Percentiles rank a stretch among this genome's conserved stretches.
Conservation (phyloP, 2,888 invertebrate species). For the Drosophila tanythrix region DNA sequence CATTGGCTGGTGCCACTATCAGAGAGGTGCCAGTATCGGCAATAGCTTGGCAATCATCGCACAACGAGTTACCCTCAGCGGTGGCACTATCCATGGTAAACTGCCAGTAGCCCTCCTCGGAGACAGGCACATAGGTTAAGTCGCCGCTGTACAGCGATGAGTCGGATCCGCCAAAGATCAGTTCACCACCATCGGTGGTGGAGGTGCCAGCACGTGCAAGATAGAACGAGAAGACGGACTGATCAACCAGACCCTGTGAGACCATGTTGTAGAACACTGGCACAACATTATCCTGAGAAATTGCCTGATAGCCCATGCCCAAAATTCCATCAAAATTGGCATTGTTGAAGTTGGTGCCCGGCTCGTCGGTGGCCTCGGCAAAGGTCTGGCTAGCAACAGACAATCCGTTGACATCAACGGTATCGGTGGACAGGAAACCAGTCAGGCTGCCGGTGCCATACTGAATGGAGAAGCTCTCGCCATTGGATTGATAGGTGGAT, state of each 20-base stretch:
- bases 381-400: constrained; percentile 92
- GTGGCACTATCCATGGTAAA: constrained; percentile 91
- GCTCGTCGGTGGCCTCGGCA: constrained; percentile 96
- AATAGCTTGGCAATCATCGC: constrained; percentile 87
- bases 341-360: constrained; percentile 95
- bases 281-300: constrained; percentile 94
- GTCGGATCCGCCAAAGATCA: constrained; percentile 97
- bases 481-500: constrained; percentile 92
- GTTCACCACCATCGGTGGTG: constrained; percentile 87
- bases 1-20: constrained; percentile 87
- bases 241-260: constrained; percentile 88
- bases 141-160: constrained; percentile 90
- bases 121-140: constrained; percentile 90
- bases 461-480: constrained; percentile 94
- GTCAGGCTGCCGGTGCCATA: constrained; percentile 98
- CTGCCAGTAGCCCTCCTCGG: constrained; percentile 96
- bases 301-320: constrained; percentile 94
- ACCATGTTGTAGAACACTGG: constrained; percentile 97
- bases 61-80: constrained; percentile 87
- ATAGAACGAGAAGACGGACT: constrained; percentile 96
- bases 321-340: constrained; percentile 99
- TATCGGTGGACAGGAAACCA: constrained; percentile 96
- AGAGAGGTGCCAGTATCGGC: constrained; percentile 98
- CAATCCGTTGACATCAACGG: constrained; percentile 89
- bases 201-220: constrained; percentile 88